These are phyloP conservation scores for Pavo muticus DNA, from an alignment of 2,113 vertebrate genomes.

Conservation along the genomic window DNA sequence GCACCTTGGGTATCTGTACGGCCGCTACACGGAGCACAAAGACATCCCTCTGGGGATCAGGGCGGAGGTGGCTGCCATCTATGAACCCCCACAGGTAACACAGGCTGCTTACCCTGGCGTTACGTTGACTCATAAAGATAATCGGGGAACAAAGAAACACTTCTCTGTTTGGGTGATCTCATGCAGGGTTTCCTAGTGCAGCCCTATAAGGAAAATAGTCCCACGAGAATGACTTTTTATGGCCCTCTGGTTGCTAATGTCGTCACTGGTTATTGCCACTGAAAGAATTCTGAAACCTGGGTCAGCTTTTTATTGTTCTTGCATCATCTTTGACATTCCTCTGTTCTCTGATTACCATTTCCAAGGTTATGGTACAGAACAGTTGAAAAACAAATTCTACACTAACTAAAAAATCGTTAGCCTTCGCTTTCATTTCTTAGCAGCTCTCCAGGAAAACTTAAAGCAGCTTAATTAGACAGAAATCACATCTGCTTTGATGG, in stretches of 20 bases:
- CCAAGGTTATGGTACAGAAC: neutral
- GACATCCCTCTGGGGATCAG: conserved; percentile 97
- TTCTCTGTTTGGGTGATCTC: neutral
- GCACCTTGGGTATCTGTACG: conserved; percentile 93
- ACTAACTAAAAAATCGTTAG: neutral
- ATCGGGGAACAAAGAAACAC: fast-evolving
- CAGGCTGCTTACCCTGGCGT: fast-evolving
- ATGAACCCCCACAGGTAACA: conserved; percentile 95
- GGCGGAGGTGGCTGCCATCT: conserved; percentile 96
- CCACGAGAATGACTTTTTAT: neutral
- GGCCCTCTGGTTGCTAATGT: neutral
- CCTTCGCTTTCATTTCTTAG: neutral
- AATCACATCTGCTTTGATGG: neutral
- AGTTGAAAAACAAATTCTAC: neutral
- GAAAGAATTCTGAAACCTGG: neutral
- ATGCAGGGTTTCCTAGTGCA: fast-evolving
- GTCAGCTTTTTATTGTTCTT: neutral
- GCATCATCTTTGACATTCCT: neutral
- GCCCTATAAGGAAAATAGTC: fast-evolving
- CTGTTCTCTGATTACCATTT: neutral
- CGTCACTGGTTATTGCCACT: neutral
- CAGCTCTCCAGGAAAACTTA: neutral
- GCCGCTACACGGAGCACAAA: conserved; percentile 95
- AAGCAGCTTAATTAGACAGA: neutral
- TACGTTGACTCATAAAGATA: fast-evolving